Conservation (phyloP, 2,113 vertebrate species). For the Neofelis nebulosa region DNA sequence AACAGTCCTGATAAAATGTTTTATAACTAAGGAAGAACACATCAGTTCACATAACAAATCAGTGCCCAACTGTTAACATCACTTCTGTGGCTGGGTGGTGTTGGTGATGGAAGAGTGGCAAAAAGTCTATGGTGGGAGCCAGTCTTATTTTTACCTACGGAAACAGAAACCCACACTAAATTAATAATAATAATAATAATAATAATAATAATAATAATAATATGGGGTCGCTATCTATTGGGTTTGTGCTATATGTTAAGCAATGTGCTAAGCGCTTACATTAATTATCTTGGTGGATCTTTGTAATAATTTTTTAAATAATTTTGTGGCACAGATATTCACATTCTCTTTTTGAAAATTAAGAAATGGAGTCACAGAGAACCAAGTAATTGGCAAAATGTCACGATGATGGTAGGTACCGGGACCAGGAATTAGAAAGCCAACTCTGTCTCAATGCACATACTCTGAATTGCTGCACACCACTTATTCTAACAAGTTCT, state of each 20-base stretch:
- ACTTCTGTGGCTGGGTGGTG: background rate
- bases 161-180: background rate
- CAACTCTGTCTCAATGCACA: background rate
- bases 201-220: background rate
- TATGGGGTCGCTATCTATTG: background rate
- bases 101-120: background rate
- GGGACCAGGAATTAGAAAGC: background rate
- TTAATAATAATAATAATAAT: background rate
- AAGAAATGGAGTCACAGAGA: background rate
- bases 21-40: background rate
- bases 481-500: background rate
- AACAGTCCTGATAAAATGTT: background rate
- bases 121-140: background rate
- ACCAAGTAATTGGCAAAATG: background rate
- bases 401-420: background rate
- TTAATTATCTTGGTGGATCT: background rate
- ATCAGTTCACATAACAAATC: background rate
- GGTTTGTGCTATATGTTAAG: background rate
- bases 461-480: background rate
- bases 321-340: background rate
- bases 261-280: background rate
- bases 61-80: background rate
- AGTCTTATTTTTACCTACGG: background rate
- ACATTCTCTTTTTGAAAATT: background rate
- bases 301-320: conserved; percentile 15